Base-by-base conservation (phyloP, 1,140 invertebrate species). In the Megalonaias nervosa region DNA sequence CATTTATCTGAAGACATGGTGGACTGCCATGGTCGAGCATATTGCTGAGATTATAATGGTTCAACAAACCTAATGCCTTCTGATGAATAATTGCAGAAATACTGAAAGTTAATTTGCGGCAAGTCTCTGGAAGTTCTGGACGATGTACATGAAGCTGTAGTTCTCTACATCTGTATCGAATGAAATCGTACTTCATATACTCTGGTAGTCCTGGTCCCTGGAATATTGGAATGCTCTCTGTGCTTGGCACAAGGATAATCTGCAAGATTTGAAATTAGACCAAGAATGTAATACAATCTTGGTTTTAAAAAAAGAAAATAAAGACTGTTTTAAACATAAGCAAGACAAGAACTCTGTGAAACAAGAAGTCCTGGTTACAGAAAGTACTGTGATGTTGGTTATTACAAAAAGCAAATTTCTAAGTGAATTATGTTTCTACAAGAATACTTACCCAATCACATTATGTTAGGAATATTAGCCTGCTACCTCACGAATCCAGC, bases 191-290 rank as follows among this genome's bases (percentile, higher is more conserved):
- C 68, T 86, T 85, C 72, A 86, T 82, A 66, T 82, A 84, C n/a
- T 84, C 76, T 15, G 86, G 84, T 17, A 85, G 76, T 14, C 86
- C 87, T 38, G 85, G 82, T 2, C 94, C 94, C 72, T 92, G 90
- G 89, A 98, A 98, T 86, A 98, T 96, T 48, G 95, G 94, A 71
- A 98, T 94, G 55, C 93, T 93, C 72, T 97, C 94, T 74, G 96
- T 81, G 77, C 81, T 84, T 0, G 98, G 98, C 77, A 96, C 93
- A 11, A 98, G 88, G 14, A 95, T 94, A 84, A 98, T 93, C 93
- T 96, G 82, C 16, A 81, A 76, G 67, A 48, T 48, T 48, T 48
- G 38, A 6, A 48, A 48, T 48, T 4, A 48, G 6, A 48, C 38
- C 6, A 48, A 48, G 6, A 6, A 11, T 6, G 38, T 48, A 48